Evolutionary conservation across 2,797 vertebrate genomes (phyloP).

Genomic region (Aselliscus stoliczkanus): DNA sequence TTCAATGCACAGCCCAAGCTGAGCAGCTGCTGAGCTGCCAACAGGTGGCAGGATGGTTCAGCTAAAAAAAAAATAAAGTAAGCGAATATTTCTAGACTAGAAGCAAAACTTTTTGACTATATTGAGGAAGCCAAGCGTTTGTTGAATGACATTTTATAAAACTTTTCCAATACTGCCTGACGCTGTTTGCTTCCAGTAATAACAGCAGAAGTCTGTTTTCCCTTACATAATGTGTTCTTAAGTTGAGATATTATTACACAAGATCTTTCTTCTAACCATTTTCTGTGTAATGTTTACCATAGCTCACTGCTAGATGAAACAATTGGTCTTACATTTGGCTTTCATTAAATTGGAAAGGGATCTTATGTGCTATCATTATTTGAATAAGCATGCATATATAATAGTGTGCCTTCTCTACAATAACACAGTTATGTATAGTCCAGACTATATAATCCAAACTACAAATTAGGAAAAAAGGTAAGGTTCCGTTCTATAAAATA

Average conservation of each 20-base stretch:
- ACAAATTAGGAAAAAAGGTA: not conserved
- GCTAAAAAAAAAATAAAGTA: too few species aligned
- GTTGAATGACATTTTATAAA: slow-evolving; percentile 39
- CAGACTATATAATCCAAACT: not conserved
- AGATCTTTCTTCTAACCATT: slow-evolving; percentile 57
- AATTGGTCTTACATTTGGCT: slow-evolving; percentile 60
- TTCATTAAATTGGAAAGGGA: slow-evolving; percentile 20
- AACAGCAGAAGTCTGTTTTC: slow-evolving; percentile 64
- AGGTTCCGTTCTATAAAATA: slow-evolving; percentile 1
- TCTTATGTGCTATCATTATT: not conserved
- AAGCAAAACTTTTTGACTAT: slow-evolving; percentile 28
- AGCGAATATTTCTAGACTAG: slow-evolving; percentile 26
- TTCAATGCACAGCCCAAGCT: too few species aligned
- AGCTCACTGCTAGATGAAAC: slow-evolving; percentile 56
- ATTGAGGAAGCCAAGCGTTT: not conserved
- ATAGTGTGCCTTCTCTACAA: not conserved
- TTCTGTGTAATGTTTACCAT: slow-evolving; percentile 58
- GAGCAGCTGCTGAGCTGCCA: too few species aligned
- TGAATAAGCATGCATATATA: not conserved
- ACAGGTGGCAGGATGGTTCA: too few species aligned
- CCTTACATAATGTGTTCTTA: slow-evolving; percentile 50
- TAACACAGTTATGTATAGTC: not conserved
- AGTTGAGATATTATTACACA: slow-evolving; percentile 65
- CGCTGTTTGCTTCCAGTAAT: slow-evolving; percentile 46
- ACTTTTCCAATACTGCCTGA: slow-evolving; percentile 53